Evolutionary conservation across 1,140 invertebrate genomes (phyloP), one percentile per base, ranked within the genome.

Genomic region (Lethocerus indicus): DNA sequence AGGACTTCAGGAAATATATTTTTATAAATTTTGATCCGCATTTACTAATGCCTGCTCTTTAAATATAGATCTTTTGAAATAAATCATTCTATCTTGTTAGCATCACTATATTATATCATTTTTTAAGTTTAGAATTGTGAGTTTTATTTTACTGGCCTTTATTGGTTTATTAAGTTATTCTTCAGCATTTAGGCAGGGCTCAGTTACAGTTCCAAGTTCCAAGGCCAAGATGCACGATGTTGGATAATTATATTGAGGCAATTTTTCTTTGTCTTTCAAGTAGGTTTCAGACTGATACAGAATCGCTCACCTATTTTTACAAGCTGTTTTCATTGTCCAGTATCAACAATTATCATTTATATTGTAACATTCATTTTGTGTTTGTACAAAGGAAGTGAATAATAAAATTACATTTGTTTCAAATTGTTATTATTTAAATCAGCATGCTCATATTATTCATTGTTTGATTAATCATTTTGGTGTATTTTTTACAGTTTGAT

Each of bases 291-390:
- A 42, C 40, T 42, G 40, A 42, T 42, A 24, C 40, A 42, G 40
- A 42, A 42, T 42, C 40, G 40, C 40, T 42, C 40, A 42, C 40
- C 16, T 42, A 42, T 42, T 42, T 42, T 42, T 42, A 42, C 40
- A 42, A 24, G 21, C n/a, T 24, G n/a, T 24, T 42, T 24, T 42
- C 26, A 25, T 42, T 39, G 18, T 20, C n/a, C 13, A 42, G 26
- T 42, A 24, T 42, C 40, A 42, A 25, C 26, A 25, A 42, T 25
- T 42, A 42, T n/a, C n/a, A 21, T 42, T 42, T 42, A 24, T 21
- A 24, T 42, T 21, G n/a, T 20, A 24, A 42, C n/a, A 14, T 21
- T 42, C 3, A 42, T 42, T 42, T 42, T 42, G 26, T 21, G 40
- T 42, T 42, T 42, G 40, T 42, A 42, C 40, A 42, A 42, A 42